Conservation (phyloP, 2,797 vertebrate species). For the Clarias platycephalus region DNA sequence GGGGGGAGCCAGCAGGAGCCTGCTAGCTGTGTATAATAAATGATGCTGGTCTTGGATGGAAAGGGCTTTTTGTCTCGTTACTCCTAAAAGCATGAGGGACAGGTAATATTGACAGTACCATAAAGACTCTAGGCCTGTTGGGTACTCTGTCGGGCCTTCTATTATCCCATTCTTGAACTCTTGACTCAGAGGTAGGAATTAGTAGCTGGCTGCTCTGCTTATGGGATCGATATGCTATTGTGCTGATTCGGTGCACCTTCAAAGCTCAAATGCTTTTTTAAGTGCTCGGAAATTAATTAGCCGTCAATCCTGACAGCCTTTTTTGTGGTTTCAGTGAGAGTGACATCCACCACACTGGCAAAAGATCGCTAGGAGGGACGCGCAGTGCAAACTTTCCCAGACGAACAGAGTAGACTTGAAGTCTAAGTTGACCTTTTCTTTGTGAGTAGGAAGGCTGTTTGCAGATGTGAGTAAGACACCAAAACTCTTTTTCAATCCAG, state of each 20-base stretch:
- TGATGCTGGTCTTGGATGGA: constrained; percentile 50
- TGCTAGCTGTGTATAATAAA: constrained; percentile 58
- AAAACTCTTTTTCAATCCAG: constrained; percentile 24
- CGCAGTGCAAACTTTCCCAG: constrained; percentile 40
- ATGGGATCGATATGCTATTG: constrained; percentile 43
- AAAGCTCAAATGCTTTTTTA: constrained; percentile 29
- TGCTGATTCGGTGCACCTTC: constrained; percentile 45
- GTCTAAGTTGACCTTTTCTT: constrained; percentile 44
- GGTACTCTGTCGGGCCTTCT: constrained; percentile 44
- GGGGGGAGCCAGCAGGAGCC: constrained; percentile 45
- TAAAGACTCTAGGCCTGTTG: constrained; percentile 43
- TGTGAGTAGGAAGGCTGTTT: constrained; percentile 19
- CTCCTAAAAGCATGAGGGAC: constrained; percentile 43
- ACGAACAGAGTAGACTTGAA: constrained; percentile 34
- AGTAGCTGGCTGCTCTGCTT: constrained; percentile 35
- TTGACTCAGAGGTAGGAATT: constrained; percentile 40
- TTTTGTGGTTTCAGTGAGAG: constrained; percentile 52
- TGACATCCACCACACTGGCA: constrained; percentile 50
- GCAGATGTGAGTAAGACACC: constrained; percentile 1
- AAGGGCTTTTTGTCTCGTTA: constrained; percentile 44
- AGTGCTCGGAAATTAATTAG: constrained; percentile 50
- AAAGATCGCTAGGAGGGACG: constrained; percentile 22
- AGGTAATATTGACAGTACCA: constrained; percentile 47
- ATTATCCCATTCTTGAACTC: constrained; percentile 36
- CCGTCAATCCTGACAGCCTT: constrained; percentile 56